A percentile compares a stretch with the other conserved stretches of the same genome.
Evolutionary conservation across 1,140 invertebrate genomes (phyloP).

Genomic region (Chrysomallon squamiferum): DNA sequence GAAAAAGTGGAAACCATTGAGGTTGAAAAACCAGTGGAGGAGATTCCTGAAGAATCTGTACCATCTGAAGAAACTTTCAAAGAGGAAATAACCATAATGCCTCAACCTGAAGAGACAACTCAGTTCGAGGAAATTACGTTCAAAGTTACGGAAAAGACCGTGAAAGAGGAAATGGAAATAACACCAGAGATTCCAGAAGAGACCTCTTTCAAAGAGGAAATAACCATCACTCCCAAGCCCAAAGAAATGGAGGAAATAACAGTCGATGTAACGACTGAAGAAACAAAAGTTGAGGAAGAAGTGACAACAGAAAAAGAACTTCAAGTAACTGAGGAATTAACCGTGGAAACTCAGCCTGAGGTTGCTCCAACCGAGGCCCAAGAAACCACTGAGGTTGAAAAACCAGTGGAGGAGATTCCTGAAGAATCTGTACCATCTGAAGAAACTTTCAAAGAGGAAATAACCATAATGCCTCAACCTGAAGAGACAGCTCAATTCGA

Average conservation of each 20-base stretch:
- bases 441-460: too few species aligned
- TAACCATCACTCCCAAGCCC: slow-evolving; percentile 6
- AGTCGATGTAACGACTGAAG: slow-evolving; percentile 6
- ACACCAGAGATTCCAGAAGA: not conserved
- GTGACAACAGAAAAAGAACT: too few species aligned
- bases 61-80: not conserved
- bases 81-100: not conserved
- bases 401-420: not conserved
- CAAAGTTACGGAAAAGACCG: too few species aligned
- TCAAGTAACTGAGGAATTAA: not conserved
- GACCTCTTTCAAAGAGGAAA: not conserved
- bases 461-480: too few species aligned
- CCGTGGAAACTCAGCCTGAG: not conserved
- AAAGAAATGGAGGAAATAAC: not conserved
- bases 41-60: not conserved
- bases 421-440: too few species aligned
- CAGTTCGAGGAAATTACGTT: slow-evolving; percentile 2
- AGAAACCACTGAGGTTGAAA: slow-evolving; percentile 2
- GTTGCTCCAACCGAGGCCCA: not conserved
- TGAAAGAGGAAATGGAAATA: slow-evolving; percentile 13
- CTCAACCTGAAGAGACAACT: slow-evolving; percentile 8
- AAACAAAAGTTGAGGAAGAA: too few species aligned
- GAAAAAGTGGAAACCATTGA: not conserved
- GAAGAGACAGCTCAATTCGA: too few species aligned
- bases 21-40: not conserved